These are phyloP conservation scores for Phortica magna DNA, from an alignment of 2,888 invertebrate species.

Conservation along the genomic window DNA sequence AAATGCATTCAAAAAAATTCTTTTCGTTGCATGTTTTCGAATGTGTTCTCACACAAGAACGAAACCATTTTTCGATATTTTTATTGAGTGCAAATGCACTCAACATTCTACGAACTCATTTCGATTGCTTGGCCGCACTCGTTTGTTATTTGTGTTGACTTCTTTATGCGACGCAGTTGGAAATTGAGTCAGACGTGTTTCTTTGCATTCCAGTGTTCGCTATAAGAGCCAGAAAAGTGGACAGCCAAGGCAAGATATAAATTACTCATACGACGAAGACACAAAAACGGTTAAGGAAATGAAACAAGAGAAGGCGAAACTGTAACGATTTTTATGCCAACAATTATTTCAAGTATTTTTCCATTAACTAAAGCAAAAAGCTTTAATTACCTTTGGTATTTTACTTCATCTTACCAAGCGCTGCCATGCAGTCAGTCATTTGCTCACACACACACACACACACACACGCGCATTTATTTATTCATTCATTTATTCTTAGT, in stretches of 20 bases:
- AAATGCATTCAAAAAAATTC: neutral
- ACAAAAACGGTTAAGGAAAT: no score
- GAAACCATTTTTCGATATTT: constrained; percentile 26
- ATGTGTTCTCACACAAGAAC: neutral
- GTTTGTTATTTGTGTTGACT: neutral
- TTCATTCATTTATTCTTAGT: neutral
- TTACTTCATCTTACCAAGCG: neutral
- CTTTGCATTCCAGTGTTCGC: no score
- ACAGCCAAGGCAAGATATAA: no score
- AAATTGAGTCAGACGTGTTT: no score
- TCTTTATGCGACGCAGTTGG: neutral
- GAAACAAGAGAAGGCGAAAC: no score
- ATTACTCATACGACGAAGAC: no score
- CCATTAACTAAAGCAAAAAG: constrained; percentile 4
- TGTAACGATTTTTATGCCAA: no score
- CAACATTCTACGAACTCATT: neutral
- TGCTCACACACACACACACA: neutral
- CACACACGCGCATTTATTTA: neutral
- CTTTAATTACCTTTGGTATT: neutral
- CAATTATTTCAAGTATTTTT: constrained; percentile 61
- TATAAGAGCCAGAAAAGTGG: no score
- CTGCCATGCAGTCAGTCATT: neutral
- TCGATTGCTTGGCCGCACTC: neutral
- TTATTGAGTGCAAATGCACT: constrained; percentile 26
- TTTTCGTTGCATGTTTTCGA: neutral